phyloP scores from a whole-genome alignment of 1,140 invertebrate species.

The Papilio dardanus region DNA sequence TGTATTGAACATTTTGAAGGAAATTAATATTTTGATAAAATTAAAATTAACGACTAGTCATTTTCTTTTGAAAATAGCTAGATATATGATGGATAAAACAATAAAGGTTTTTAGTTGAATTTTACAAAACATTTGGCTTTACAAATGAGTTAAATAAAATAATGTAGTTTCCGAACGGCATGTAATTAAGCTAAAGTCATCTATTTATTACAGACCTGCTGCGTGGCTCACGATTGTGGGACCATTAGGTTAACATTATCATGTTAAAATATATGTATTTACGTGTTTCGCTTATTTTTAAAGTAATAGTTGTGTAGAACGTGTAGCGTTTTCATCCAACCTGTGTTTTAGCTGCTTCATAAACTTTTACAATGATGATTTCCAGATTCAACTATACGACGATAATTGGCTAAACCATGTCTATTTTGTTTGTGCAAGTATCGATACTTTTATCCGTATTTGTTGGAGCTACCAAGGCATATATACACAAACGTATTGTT shows the following conservation, averaged over 20 bases:
- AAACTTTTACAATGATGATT: neutral
- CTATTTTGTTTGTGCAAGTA: neutral
- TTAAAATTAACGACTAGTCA: slow-evolving; percentile 71
- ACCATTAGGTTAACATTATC: slow-evolving; percentile 32
- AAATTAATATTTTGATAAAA: slow-evolving; percentile 73
- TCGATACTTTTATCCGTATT: neutral
- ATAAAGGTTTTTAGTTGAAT: slow-evolving; percentile 33
- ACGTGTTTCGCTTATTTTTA: slow-evolving; percentile 37
- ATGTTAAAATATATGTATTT: slow-evolving; percentile 22
- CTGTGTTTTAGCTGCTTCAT: neutral
- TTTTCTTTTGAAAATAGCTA: slow-evolving; percentile 81
- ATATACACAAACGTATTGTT: too few species aligned
- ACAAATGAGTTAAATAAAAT: slow-evolving; percentile 24
- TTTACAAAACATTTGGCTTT: slow-evolving; percentile 28
- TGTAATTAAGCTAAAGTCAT: slow-evolving; percentile 28
- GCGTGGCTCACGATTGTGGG: slow-evolving; percentile 35
- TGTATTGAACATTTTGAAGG: slow-evolving; percentile 74
- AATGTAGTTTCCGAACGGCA: slow-evolving; percentile 27
- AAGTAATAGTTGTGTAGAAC: slow-evolving; percentile 37
- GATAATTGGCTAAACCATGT: neutral
- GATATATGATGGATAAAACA: slow-evolving; percentile 41
- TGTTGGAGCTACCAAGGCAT: too few species aligned
- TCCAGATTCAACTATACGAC: neutral
- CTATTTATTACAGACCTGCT: slow-evolving; percentile 30
- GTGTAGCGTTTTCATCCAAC: slow-evolving; percentile 31